phyloP scores from a whole-genome alignment of 1,140 invertebrate species.

The Panagrolaimus sp. region DNA sequence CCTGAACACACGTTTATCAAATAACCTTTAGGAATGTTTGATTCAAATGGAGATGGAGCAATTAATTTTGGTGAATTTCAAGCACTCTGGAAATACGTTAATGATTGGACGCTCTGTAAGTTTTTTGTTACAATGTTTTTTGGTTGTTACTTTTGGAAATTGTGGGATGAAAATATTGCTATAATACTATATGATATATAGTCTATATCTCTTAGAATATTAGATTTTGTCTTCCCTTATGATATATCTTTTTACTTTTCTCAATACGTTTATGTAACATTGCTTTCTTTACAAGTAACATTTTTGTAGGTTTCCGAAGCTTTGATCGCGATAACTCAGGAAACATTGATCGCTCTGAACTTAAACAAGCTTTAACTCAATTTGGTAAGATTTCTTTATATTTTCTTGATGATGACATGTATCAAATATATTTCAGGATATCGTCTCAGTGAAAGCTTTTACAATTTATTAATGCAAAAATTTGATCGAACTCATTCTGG shows the following conservation, averaged over 20 bases:
- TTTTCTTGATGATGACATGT: not conserved
- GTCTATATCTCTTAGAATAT: too few species aligned
- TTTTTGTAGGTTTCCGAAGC: conserved; percentile 77
- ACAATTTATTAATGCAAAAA: conserved; percentile 77
- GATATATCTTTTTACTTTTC: too few species aligned
- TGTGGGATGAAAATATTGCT: too few species aligned
- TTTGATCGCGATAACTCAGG: conserved; percentile 91
- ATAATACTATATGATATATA: too few species aligned
- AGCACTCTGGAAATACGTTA: conserved; percentile 92
- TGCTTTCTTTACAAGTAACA: too few species aligned
- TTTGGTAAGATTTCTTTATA: conserved; percentile 69
- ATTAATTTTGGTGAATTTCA: conserved; percentile 92
- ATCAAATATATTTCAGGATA: conserved; percentile 60
- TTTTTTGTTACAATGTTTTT: too few species aligned
- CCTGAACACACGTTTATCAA: too few species aligned
- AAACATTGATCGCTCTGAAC: conserved; percentile 84
- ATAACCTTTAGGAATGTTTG: conserved; percentile 74
- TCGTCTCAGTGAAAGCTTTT: conserved; percentile 75
- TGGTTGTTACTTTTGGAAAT: too few species aligned
- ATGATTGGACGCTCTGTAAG: conserved; percentile 76
- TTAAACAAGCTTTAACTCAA: conserved; percentile 78
- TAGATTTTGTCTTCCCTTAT: too few species aligned
- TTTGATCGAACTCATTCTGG: conserved; percentile 86
- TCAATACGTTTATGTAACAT: too few species aligned
- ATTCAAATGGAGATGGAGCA: conserved; percentile 77